Base-by-base conservation (phyloP, 2,888 invertebrate species). In the Phyto melanocephala region DNA sequence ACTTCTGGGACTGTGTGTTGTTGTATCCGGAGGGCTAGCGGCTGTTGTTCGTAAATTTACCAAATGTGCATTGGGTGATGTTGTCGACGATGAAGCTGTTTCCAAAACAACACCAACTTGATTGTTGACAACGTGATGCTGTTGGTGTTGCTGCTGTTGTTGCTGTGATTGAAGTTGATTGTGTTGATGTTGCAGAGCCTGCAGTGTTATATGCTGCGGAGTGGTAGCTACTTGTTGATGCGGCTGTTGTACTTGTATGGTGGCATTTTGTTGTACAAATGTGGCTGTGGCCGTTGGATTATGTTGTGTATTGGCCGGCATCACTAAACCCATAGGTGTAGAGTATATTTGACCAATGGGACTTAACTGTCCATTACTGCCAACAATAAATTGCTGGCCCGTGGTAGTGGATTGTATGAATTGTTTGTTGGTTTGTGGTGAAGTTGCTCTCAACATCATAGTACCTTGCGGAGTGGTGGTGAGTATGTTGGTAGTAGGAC, bases 241-340 rank as follows among this genome's bases (percentile, higher is more conserved):
- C 86, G 93, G 93, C 50, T 92, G 93, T 78, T 95, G 93, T 15
- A 96, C 86, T 80, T 89, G 88, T 86, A 96, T 96, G 0, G 96
- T 96, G 0, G 96, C 96, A 88, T 96, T 96, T 86, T 96, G 96
- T 86, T 96, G 96, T 1, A 96, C 95, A 87, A 94, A 96, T 0
- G 96, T 96, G 0, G 96, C 94, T 50, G 94, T 94, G 86, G 93
- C 87, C 2, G 87, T 80, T 0, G 82, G 82, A 74, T 85, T 86
- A 68, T 88, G 88, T 77, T 90, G 90, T 0, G 85, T 88, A 7
- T 90, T 88, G 11, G 91, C 87, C 5, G 91, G 91, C 86, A 91
- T 90, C 33, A 91, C 88, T 65, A 91, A 84, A 1, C 91, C 91
- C 88, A 91, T 90, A 24, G 91, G 90, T 22, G 91, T 89, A 6